These are phyloP conservation scores for Pachliopta kotzebuea DNA, from an alignment of 2,888 invertebrate genomes.

Conservation along the genomic window DNA sequence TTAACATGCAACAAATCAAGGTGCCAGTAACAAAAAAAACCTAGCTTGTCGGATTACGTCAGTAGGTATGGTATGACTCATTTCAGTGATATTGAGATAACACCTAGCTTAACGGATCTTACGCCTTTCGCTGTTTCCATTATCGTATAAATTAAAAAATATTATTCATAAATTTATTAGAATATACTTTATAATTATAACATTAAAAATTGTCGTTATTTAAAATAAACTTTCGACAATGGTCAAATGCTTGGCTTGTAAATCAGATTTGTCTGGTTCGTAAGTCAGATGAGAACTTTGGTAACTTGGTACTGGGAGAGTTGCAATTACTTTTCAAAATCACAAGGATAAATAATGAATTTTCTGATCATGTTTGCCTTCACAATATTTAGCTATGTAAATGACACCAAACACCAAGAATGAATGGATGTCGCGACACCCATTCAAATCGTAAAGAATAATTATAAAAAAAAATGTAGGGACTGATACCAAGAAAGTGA, in stretches of 20 bases:
- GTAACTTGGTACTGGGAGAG: not conserved
- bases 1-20: constrained; percentile 10
- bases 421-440: constrained; percentile 32
- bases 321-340: not conserved
- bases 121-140: constrained; percentile 1
- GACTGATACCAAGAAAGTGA: constrained; percentile 54
- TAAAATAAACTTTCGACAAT: no score
- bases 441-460: constrained; percentile 27
- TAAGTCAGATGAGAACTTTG: not conserved
- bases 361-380: not conserved
- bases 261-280: not conserved
- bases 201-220: no score
- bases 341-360: constrained; percentile 2
- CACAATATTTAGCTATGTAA: constrained; percentile 28
- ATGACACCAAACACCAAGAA: constrained; percentile 36
- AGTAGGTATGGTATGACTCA: constrained; percentile 17
- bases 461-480: constrained; percentile 46
- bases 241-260: not conserved
- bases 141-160: constrained; percentile 1
- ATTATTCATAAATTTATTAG: not conserved
- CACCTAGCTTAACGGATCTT: constrained; percentile 13
- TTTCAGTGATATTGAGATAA: constrained; percentile 3
- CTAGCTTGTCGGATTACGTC: constrained; percentile 9
- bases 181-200: not conserved
- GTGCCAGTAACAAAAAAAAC: constrained; percentile 21